phyloP scores from a whole-genome alignment of 2,797 vertebrate genomes.

The Lepidocolaptes lacrymiger region DNA sequence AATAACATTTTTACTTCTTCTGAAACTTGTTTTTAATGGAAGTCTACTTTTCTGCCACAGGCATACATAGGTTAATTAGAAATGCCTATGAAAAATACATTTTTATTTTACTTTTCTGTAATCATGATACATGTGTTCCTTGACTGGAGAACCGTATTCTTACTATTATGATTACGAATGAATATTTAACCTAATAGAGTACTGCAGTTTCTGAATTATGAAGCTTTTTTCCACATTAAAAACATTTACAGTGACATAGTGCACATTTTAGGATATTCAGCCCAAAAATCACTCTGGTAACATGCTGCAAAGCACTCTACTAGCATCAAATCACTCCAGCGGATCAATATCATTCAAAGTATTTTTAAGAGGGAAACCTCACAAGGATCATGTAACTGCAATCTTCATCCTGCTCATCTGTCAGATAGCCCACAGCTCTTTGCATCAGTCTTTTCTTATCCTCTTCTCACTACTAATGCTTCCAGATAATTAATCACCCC shows the following conservation, averaged over 20 bases:
- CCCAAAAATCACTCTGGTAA: not conserved
- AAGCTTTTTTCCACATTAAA: not conserved
- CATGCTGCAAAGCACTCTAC: not conserved
- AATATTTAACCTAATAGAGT: not conserved
- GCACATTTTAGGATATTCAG: not conserved
- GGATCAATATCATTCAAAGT: not conserved
- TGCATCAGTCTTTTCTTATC: not conserved
- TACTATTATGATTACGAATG: not conserved
- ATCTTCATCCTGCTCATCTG: not conserved
- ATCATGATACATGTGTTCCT: not conserved
- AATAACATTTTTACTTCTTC: not conserved
- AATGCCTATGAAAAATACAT: not conserved
- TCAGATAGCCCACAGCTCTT: not conserved
- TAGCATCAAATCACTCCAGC: not conserved
- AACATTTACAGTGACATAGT: not conserved
- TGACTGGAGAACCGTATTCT: not conserved
- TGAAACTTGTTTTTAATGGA: not conserved
- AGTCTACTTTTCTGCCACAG: not conserved
- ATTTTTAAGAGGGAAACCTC: conserved; percentile 16
- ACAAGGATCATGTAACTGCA: not conserved
- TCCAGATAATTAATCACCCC: not conserved
- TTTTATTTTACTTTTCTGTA: not conserved
- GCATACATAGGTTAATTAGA: not conserved
- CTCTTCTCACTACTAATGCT: not conserved
- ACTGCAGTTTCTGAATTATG: not conserved